Evolutionary conservation across 2,113 vertebrate genomes (phyloP).

Genomic region (Verasper variegatus): DNA sequence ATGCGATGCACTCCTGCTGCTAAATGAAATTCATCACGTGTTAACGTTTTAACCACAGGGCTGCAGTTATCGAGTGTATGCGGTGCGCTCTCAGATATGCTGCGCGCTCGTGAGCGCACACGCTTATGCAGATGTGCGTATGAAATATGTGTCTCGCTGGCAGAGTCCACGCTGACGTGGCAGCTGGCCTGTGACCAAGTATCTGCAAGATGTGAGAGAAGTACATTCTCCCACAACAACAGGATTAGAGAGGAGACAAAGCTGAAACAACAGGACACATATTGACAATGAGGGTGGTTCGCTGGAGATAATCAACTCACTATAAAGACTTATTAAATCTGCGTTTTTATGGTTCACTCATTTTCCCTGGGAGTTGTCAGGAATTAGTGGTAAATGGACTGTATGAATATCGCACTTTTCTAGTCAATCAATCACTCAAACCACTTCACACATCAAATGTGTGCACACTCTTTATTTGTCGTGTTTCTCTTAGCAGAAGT

Average conservation of each 20-base stretch:
- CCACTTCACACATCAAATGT: no score
- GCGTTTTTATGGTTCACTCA: background rate
- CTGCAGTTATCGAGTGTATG: conserved; percentile 7
- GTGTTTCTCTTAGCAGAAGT: no score
- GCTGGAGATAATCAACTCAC: no score
- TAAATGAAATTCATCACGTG: conserved; percentile 23
- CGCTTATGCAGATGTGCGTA: background rate
- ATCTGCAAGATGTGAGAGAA: background rate
- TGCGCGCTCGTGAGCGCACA: background rate
- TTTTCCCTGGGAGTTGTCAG: background rate
- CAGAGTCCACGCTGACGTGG: background rate
- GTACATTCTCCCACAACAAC: background rate
- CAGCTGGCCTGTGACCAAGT: conserved; percentile 1
- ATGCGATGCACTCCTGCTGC: background rate
- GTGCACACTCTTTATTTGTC: no score
- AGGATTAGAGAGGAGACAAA: conserved; percentile 5
- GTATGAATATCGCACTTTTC: background rate
- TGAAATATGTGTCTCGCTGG: conserved; percentile 1
- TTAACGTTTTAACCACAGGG: conserved; percentile 7
- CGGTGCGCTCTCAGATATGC: background rate
- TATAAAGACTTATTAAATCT: background rate
- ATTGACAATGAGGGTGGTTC: no score
- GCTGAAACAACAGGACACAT: background rate
- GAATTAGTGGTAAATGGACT: no score
- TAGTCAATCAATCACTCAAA: background rate